Evolutionary conservation across 2,888 invertebrate species (phyloP).

Genomic region (Macaria notata): DNA sequence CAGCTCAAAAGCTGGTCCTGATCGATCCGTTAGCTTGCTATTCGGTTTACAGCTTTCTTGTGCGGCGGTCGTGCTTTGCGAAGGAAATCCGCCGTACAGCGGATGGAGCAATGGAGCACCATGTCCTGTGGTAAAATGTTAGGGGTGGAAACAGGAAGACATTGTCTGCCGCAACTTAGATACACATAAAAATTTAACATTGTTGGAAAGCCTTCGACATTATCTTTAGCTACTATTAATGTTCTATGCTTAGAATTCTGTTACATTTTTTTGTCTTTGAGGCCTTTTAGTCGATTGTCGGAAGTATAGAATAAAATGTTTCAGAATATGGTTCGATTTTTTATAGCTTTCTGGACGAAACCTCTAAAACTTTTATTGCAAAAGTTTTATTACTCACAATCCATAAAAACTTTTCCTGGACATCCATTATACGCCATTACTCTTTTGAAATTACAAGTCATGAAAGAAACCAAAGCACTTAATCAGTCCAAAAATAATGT

Average conservation of each 20-base stretch:
- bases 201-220: not conserved
- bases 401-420: slow-evolving; percentile 1
- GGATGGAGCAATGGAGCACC: slow-evolving; percentile 18
- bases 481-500: not conserved
- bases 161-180: not conserved
- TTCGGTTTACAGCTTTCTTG: slow-evolving; percentile 50
- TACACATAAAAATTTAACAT: not conserved
- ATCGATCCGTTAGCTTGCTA: slow-evolving; percentile 69
- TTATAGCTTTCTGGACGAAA: not conserved
- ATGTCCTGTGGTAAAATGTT: not conserved
- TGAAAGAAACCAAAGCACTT: not conserved
- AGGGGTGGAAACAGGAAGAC: slow-evolving; percentile 38
- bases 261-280: no score
- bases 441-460: not conserved
- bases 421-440: not conserved
- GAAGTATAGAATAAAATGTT: no score
- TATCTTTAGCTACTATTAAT: no score
- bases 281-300: no score
- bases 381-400: not conserved
- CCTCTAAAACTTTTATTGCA: not conserved
- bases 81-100: slow-evolving; percentile 26
- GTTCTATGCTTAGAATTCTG: no score
- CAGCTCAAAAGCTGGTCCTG: slow-evolving; percentile 51
- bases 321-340: no score
- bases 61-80: slow-evolving; percentile 43